Conservation (phyloP, 2,113 vertebrate genomes). For the Zingel zingel region DNA sequence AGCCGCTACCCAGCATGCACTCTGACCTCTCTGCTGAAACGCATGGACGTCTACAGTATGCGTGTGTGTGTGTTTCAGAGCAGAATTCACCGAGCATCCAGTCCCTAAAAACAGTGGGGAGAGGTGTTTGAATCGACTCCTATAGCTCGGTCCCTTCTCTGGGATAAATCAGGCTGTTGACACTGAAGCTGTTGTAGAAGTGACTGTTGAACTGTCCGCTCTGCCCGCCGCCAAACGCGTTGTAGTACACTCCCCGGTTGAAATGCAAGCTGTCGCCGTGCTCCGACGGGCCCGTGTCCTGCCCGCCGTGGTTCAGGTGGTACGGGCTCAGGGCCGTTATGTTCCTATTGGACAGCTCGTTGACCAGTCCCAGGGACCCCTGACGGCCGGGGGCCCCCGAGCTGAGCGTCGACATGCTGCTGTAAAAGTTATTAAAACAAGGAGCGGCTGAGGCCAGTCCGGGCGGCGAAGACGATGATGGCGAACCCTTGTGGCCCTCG, state of each 20-base stretch:
- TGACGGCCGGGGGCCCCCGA: slow-evolving; percentile 75
- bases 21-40: slow-evolving; percentile 27
- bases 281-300: slow-evolving; percentile 75
- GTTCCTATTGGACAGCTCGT: slow-evolving; percentile 85
- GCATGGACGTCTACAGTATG: background rate
- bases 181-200: slow-evolving; percentile 94
- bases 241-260: slow-evolving; percentile 90
- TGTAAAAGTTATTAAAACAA: slow-evolving; percentile 95
- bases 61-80: background rate
- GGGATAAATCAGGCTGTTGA: slow-evolving; percentile 96
- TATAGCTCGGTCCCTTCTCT: slow-evolving; percentile 94
- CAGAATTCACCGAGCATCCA: background rate
- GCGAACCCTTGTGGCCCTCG: slow-evolving; percentile 84
- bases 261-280: slow-evolving; percentile 85
- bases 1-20: slow-evolving; percentile 7
- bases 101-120: background rate
- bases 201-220: slow-evolving; percentile 90
- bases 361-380: slow-evolving; percentile 84
- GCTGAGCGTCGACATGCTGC: slow-evolving; percentile 89
- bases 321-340: slow-evolving; percentile 86
- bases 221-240: slow-evolving; percentile 88
- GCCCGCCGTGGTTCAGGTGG: slow-evolving; percentile 66
- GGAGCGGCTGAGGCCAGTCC: slow-evolving; percentile 80
- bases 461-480: slow-evolving; percentile 79
- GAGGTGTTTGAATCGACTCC: slow-evolving; percentile 1